Conservation (phyloP, 2,113 vertebrate genomes). For the Apaloderma vittatum region DNA sequence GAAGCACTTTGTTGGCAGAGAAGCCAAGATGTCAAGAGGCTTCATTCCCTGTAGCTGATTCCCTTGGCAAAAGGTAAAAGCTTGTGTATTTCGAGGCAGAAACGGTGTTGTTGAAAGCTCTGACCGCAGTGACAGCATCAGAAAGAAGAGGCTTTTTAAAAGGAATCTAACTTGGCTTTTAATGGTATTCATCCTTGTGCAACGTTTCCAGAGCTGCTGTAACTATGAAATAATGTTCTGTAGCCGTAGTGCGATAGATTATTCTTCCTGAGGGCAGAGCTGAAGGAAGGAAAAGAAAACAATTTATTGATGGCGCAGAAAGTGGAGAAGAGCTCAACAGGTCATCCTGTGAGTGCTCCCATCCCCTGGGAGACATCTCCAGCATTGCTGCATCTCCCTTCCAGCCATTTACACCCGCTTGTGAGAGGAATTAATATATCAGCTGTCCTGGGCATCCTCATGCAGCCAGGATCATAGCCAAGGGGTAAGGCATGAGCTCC, state of each 20-base stretch:
- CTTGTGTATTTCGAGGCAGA: constrained; percentile 13
- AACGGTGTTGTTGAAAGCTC: constrained; percentile 5
- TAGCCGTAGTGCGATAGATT: neutral
- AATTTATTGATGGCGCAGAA: neutral
- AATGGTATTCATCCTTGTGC: neutral
- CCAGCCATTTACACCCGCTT: neutral
- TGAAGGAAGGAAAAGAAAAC: neutral
- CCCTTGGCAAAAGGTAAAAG: constrained; percentile 56
- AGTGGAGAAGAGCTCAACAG: neutral
- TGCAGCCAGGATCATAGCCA: neutral
- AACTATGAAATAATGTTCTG: neutral
- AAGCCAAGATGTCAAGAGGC: neutral
- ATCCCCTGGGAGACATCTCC: neutral
- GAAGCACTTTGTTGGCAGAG: neutral
- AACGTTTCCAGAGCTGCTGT: constrained; percentile 5
- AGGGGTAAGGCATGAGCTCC: neutral
- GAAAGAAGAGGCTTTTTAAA: constrained; percentile 26
- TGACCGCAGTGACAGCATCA: constrained; percentile 23
- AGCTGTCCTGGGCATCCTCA: neutral
- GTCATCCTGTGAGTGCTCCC: neutral
- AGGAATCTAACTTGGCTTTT: constrained; percentile 2
- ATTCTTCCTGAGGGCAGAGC: constrained; percentile 46
- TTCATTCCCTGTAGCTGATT: constrained; percentile 3
- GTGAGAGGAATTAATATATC: neutral
- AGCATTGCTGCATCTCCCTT: neutral